A percentile compares a stretch with the other conserved stretches of the same genome.
Evolutionary conservation across 2,113 vertebrate species (phyloP).

Genomic region (Fregetta grallaria): DNA sequence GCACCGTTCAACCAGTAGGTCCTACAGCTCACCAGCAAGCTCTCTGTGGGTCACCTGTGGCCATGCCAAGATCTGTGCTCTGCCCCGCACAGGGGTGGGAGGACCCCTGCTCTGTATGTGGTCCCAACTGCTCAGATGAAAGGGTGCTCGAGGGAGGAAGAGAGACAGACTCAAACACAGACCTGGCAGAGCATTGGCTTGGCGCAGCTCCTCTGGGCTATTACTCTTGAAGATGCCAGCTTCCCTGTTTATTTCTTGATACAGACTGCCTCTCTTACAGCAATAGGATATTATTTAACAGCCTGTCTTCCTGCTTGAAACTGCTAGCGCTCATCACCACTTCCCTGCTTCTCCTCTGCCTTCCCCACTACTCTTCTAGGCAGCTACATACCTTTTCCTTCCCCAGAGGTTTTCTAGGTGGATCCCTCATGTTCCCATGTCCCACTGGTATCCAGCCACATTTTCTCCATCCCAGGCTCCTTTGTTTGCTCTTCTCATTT

Average conservation of each 20-base stretch:
- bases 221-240: background rate
- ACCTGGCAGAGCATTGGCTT: background rate
- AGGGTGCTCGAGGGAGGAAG: background rate
- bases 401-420: background rate
- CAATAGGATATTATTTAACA: background rate
- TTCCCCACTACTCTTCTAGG: background rate
- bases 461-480: background rate
- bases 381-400: background rate
- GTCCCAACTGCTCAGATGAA: background rate
- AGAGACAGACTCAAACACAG: background rate
- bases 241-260: background rate
- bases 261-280: background rate
- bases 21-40: background rate
- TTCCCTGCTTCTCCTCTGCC: background rate
- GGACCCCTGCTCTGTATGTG: rapidly evolving
- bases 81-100: background rate
- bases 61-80: background rate
- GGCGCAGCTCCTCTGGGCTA: rapidly evolving
- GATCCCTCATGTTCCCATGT: background rate
- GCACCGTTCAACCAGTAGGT: rapidly evolving
- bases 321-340: background rate
- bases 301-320: background rate
- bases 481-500: constrained; percentile 9
- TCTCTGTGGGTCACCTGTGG: background rate
- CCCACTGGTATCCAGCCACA: background rate